Base-by-base conservation (phyloP, 2,888 invertebrate species). In the Leistus spinibarbis region DNA sequence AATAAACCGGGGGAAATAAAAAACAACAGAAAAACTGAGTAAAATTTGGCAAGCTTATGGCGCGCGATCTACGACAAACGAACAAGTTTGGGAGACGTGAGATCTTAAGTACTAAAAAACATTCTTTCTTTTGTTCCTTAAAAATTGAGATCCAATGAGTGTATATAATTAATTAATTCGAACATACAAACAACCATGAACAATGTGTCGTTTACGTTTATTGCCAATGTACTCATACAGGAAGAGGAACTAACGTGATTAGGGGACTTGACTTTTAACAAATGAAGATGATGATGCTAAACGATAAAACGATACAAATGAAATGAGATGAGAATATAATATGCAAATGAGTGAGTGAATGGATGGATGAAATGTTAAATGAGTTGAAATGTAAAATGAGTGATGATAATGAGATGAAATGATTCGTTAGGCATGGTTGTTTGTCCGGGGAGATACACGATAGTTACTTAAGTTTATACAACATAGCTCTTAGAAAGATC, bases 21-120 rank as follows among this genome's bases (percentile, higher is more conserved):
- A 24, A 22, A 63, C 22, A 17, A n/a, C 13, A 13, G 9, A 62
- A 3, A 17, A 20, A 74, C 13, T 54, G 64, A 69, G 56, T 20
- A 75, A 22, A 75, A 75, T 75, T 75, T 75, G 75, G 75, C 75
- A 75, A 75, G 75, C 75, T 75, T 68, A 75, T 75, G 75, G 75
- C 75, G 75, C 73, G 66, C 68, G 24, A 68, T 75, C 64, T 69
- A 69, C 63, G 27, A 75, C 54, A 75, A 75, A 75, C 64, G 54
- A 75, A 75, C 60, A 68, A 69, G 75, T 64, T 69, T 75, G 75
- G 75, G 75, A 75, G 75, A 75, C 75, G 75, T 75, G 75, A 75
- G 68, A 75, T 75, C 75, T 75, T 75, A 75, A 69, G 69, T 69
- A 75, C 75, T 75, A 75, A 75, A n/a, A 75, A 63, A 20, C 22